A percentile compares a stretch with the other conserved stretches of the same genome.
These are phyloP conservation scores for Notocelia uddmanniana DNA, from an alignment of 2,888 invertebrate species.

Conservation along the genomic window DNA sequence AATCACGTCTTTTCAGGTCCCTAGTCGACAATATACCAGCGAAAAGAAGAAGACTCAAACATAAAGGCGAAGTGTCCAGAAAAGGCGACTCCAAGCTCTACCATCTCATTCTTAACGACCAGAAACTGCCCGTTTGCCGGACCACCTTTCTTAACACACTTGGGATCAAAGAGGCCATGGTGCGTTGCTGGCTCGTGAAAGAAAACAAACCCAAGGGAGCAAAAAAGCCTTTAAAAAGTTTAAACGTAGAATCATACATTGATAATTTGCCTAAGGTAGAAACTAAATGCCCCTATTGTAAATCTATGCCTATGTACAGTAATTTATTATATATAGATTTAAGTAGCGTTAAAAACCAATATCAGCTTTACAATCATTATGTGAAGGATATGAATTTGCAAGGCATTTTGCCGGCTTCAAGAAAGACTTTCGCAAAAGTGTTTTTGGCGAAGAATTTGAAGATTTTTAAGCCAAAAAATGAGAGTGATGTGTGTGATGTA, in stretches of 20 bases:
- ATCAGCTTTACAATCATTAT: slow-evolving; percentile 66
- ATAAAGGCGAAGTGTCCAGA: slow-evolving; percentile 60
- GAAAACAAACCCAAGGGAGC: slow-evolving; percentile 53
- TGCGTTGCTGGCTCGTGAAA: slow-evolving; percentile 63
- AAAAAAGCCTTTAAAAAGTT: slow-evolving; percentile 61
- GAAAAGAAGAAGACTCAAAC: slow-evolving; percentile 58
- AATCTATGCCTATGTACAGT: slow-evolving; percentile 49
- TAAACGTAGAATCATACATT: slow-evolving; percentile 64
- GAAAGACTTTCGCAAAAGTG: slow-evolving; percentile 71
- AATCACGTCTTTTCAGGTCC: slow-evolving; percentile 45
- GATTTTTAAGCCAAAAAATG: slow-evolving; percentile 69
- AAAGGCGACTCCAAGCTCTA: slow-evolving; percentile 68
- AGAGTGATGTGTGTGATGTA: slow-evolving; percentile 64
- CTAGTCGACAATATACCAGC: slow-evolving; percentile 63
- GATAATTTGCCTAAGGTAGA: slow-evolving; percentile 63
- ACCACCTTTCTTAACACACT: slow-evolving; percentile 69
- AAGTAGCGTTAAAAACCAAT: slow-evolving; percentile 63
- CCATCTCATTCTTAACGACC: slow-evolving; percentile 55
- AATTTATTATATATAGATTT: slow-evolving; percentile 59
- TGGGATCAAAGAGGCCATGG: slow-evolving; percentile 71
- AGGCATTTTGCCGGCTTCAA: slow-evolving; percentile 60
- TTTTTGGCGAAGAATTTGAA: slow-evolving; percentile 60
- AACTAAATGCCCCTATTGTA: slow-evolving; percentile 63
- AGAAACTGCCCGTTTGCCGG: slow-evolving; percentile 63
- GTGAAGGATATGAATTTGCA: slow-evolving; percentile 58